phyloP scores from a whole-genome alignment of 2,797 vertebrate species.

The Aulostomus chinensis region DNA sequence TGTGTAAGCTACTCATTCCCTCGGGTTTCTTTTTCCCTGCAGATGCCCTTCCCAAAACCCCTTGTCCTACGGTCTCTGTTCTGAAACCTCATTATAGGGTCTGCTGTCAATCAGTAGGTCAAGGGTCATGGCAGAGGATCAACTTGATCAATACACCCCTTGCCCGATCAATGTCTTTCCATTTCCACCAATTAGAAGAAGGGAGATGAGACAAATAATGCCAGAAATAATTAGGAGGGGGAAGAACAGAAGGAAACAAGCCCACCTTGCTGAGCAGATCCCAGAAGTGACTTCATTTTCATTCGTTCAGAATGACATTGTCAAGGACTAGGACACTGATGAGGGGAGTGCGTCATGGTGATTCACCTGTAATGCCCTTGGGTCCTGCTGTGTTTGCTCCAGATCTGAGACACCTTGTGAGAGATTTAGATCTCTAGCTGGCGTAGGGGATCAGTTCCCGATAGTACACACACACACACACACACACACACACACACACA shows the following conservation, averaged over 20 bases:
- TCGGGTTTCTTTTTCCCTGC: conserved; percentile 57
- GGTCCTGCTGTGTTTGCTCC: conserved; percentile 53
- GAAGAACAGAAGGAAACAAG: conserved; percentile 57
- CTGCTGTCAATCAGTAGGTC: conserved; percentile 69
- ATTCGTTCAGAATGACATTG: conserved; percentile 64
- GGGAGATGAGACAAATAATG: conserved; percentile 44
- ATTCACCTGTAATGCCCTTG: conserved; percentile 71
- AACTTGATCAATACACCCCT: conserved; percentile 73
- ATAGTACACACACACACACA: conserved; percentile 5
- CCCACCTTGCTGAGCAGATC: conserved; percentile 45
- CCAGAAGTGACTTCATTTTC: conserved; percentile 35
- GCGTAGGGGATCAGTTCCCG: too few species aligned
- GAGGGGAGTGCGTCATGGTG: conserved; percentile 58
- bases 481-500: conserved; percentile 1
- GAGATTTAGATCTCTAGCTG: conserved; percentile 52
- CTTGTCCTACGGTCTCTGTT: conserved; percentile 51
- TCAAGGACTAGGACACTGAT: conserved; percentile 65
- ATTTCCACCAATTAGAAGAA: conserved; percentile 61
- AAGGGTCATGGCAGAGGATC: conserved; percentile 70
- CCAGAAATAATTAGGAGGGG: conserved; percentile 63
- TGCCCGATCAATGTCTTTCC: conserved; percentile 72
- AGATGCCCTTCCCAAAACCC: conserved; percentile 58
- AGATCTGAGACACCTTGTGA: conserved; percentile 53
- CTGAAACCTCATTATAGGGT: conserved; percentile 70
- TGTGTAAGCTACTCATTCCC: conserved; percentile 54